These are phyloP conservation scores for Pan troglodytes DNA, from an alignment of 2,113 vertebrate species.

Conservation along the genomic window NHGRI_mPanTro3-v2.1_pri NC_072412.2:100787001-100787500, in stretches of 20 bases:
- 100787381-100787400: background rate
- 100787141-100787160: background rate
- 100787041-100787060: background rate
- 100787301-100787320: background rate
- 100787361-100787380: background rate
- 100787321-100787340: background rate
- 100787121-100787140: background rate
- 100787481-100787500: background rate
- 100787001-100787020: background rate
- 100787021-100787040: accelerated
- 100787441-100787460: background rate
- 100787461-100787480: background rate
- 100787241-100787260: background rate
- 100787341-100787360: background rate
- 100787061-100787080: background rate
- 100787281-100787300: background rate
- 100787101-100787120: background rate
- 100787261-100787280: background rate
- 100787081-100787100: background rate
- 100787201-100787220: background rate
- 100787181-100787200: accelerated
- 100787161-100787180: accelerated
- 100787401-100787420: background rate
- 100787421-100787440: background rate
- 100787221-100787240: background rate